These are phyloP conservation scores for Syngnathoides biaculeatus DNA, from an alignment of 2,113 vertebrate species.

Conservation along the genomic window DNA sequence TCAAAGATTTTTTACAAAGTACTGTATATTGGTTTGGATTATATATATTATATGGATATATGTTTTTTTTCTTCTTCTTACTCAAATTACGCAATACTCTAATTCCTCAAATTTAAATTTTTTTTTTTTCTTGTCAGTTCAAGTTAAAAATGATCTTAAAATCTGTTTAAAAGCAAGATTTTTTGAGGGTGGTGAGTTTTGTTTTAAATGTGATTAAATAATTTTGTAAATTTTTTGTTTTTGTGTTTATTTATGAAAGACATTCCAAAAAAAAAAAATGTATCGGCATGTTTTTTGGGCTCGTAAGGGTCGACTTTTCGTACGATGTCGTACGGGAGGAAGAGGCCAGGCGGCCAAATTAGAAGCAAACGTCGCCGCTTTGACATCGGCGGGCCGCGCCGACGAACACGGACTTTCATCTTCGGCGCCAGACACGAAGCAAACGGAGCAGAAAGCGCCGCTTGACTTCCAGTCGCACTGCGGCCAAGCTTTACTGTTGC, in stretches of 20 bases:
- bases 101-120: too few relatives aligned
- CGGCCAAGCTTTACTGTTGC: not conserved
- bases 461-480: not conserved
- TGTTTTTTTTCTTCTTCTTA: too few relatives aligned
- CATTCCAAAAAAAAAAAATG: not conserved
- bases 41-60: too few relatives aligned
- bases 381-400: not conserved
- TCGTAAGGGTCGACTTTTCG: not conserved
- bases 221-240: too few relatives aligned
- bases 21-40: too few relatives aligned
- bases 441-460: conserved; percentile 1
- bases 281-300: not conserved
- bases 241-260: not conserved
- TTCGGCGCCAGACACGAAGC: not conserved
- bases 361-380: not conserved
- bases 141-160: too few relatives aligned
- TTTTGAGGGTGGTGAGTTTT: too few relatives aligned
- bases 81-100: too few relatives aligned
- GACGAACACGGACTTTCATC: not conserved
- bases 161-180: too few relatives aligned
- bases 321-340: not conserved
- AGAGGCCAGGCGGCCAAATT: not conserved
- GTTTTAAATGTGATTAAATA: too few relatives aligned
- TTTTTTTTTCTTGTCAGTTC: too few relatives aligned
- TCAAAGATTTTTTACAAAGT: too few relatives aligned